Base-by-base conservation (phyloP, 2,797 vertebrate genomes). In the Sciurus vulgaris region DNA sequence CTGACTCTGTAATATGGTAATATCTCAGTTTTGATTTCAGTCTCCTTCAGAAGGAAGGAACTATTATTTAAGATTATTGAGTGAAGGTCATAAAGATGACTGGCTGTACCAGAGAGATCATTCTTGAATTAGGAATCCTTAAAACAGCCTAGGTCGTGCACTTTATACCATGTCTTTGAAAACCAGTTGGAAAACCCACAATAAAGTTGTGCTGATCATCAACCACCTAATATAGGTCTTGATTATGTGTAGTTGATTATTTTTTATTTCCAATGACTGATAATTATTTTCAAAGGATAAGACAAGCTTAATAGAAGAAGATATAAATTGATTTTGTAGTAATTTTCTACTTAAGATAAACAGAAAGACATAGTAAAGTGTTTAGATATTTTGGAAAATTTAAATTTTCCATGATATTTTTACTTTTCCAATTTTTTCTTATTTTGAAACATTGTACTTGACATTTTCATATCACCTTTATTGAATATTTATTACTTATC, bases 11-110 rank as follows among this genome's bases (percentile, higher is more conserved):
- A 86, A 95, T 96, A 92, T 96, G 87, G 86, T 83, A 90, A 73
- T 38, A 67, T n/a, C 83, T 79, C 49, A 93, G 47, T 67, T 96
- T 91, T 94, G 78, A 96, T 94, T 78, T 82, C 69, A 5, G 26
- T 96, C 49, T 96, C 65, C 81, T 74, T 95, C 81, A 94, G 35
- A 10, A 77, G 20, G 83, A 90, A 95, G 47, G 77, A 82, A 17
- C 76, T 14, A 28, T 86, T 92, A 26, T 78, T 74, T 96, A 15
- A 0, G 51, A 35, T 72, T 93, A 65, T 79, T 92, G 69, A 94
- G 54, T 92, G 59, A 76, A 97, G 54, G 69, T 97, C 83, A 83
- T 79, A 94, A 91, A 94, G 47, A 93, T 86, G 38, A 94, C 41
- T 73, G 30, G 72, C 69, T 81, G 17, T 86, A 59, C 4, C 51